These are phyloP conservation scores for Tautogolabrus adspersus DNA, from an alignment of 2,113 vertebrate species.

Conservation along the genomic window DNA sequence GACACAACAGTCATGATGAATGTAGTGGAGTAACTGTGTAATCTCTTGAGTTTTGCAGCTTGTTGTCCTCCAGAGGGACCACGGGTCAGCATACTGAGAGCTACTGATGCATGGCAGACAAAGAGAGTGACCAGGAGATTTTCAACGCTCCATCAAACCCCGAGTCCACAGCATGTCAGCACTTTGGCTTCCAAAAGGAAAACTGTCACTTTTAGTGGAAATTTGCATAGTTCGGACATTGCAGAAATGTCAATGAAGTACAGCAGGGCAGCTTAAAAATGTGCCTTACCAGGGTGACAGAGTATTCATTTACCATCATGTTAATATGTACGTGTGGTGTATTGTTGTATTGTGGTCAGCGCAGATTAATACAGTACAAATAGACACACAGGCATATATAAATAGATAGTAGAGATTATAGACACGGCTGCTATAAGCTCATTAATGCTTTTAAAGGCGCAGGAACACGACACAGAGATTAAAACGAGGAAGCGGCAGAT, in stretches of 20 bases:
- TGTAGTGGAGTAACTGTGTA: constrained; percentile 28
- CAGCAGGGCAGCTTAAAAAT: neutral
- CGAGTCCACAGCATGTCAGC: constrained; percentile 28
- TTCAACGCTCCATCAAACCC: constrained; percentile 37
- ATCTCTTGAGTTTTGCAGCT: neutral
- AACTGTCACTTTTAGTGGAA: constrained; percentile 17
- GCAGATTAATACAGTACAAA: constrained; percentile 8
- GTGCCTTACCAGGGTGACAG: constrained; percentile 6
- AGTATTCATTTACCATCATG: neutral
- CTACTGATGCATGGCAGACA: constrained; percentile 40
- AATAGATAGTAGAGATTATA: constrained; percentile 1
- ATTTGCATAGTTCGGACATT: constrained; percentile 21
- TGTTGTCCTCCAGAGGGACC: constrained; percentile 16
- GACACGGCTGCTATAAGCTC: neutral
- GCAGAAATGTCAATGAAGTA: constrained; percentile 6
- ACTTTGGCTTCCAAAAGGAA: constrained; percentile 24
- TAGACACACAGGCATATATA: neutral
- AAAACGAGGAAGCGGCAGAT: constrained; percentile 21
- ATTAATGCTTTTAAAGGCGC: constrained; percentile 17
- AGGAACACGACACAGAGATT: neutral
- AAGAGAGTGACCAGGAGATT: constrained; percentile 42
- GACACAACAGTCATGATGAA: constrained; percentile 21
- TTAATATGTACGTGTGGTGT: neutral
- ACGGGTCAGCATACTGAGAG: constrained; percentile 36
- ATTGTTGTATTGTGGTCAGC: neutral